Evolutionary conservation across 1,140 invertebrate genomes (phyloP).

Genomic region (Lepidurus apus): DNA sequence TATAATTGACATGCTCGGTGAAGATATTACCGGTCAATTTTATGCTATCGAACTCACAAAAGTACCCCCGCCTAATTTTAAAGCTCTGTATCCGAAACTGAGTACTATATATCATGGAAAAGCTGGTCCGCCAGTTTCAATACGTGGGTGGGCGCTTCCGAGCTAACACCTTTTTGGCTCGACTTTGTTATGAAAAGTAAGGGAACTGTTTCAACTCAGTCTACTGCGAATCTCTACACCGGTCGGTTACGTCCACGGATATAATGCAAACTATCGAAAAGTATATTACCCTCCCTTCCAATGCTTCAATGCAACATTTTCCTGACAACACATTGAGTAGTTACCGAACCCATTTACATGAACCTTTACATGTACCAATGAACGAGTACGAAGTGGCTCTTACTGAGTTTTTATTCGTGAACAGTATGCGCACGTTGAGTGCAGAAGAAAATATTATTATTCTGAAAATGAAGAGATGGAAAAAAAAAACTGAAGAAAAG

Average conservation of each 20-base stretch:
- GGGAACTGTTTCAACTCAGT: background rate
- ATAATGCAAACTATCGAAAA: too few relatives aligned
- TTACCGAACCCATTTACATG: background rate
- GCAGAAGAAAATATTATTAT: background rate
- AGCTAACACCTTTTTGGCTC: background rate
- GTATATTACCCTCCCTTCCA: too few relatives aligned
- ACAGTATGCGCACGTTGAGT: background rate
- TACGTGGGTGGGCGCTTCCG: background rate
- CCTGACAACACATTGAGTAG: background rate
- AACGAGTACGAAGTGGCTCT: background rate
- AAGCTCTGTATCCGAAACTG: background rate
- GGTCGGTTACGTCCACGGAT: too few relatives aligned
- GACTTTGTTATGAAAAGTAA: background rate
- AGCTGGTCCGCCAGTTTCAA: background rate
- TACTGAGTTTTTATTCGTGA: background rate
- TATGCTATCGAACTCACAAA: too few relatives aligned
- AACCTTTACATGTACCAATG: background rate
- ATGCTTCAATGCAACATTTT: too few relatives aligned
- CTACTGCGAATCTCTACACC: background rate
- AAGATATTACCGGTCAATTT: too few relatives aligned
- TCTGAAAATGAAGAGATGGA: background rate
- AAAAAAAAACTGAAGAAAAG: background rate
- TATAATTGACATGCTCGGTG: too few relatives aligned
- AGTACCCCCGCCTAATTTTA: too few relatives aligned
- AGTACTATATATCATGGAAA: background rate